Evolutionary conservation across 2,113 vertebrate species (phyloP).

Genomic region (Mesoclemmys tuberculata): DNA sequence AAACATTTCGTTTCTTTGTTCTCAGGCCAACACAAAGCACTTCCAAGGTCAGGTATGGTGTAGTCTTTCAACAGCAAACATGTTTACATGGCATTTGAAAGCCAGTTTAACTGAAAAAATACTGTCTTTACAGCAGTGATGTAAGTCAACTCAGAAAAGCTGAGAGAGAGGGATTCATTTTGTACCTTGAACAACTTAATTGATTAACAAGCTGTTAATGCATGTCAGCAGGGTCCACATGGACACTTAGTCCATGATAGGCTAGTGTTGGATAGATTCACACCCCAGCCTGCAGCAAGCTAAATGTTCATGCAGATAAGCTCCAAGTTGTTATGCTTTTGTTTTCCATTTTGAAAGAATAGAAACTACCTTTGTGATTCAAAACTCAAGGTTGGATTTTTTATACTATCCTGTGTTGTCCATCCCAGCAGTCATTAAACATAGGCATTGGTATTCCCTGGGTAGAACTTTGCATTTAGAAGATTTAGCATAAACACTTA

Average conservation of each 20-base stretch:
- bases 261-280: neutral
- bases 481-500: neutral
- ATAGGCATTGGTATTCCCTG: neutral
- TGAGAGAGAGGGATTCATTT: neutral
- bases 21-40: constrained; percentile 58
- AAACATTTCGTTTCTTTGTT: constrained; percentile 71
- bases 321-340: neutral
- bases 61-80: constrained; percentile 62
- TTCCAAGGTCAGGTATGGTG: constrained; percentile 65
- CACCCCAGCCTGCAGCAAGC: neutral
- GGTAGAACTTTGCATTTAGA: constrained; percentile 22
- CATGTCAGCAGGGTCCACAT: neutral
- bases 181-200: constrained; percentile 42
- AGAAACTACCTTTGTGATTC: neutral
- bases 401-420: constrained; percentile 24
- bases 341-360: neutral
- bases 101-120: constrained; percentile 18
- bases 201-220: neutral
- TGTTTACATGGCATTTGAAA: constrained; percentile 61
- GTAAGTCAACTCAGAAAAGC: constrained; percentile 31
- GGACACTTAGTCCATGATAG: neutral
- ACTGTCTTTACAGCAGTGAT: constrained; percentile 27
- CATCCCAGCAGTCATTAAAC: constrained; percentile 22
- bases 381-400: neutral
- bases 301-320: neutral